A percentile compares a stretch with the other conserved stretches of the same genome.
Evolutionary conservation across 2,888 invertebrate species (phyloP).

Genomic region (Cantharis nigra): DNA sequence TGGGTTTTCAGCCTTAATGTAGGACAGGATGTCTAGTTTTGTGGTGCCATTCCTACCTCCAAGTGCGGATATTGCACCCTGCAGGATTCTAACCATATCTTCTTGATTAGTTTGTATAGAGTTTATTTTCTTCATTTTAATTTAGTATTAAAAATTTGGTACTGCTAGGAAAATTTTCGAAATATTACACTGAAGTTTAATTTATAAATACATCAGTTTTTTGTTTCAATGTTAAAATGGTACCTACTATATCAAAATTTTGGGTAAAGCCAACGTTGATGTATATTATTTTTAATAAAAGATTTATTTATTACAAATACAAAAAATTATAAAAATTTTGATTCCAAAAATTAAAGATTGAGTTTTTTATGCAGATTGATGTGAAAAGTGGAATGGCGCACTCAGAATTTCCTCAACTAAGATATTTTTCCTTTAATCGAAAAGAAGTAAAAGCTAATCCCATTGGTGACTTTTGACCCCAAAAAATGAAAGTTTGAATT

Average conservation of each 20-base stretch:
- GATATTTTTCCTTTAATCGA: too few relatives aligned
- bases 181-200: not conserved
- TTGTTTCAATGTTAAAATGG: not conserved
- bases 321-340: too few relatives aligned
- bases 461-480: too few relatives aligned
- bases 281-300: too few relatives aligned
- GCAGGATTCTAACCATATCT: not conserved
- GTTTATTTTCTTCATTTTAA: not conserved
- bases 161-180: not conserved
- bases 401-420: too few relatives aligned
- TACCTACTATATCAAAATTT: not conserved
- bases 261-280: too few relatives aligned
- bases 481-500: too few relatives aligned
- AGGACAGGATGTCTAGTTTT: not conserved
- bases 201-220: not conserved
- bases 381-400: too few relatives aligned
- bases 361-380: too few relatives aligned
- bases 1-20: not conserved
- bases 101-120: not conserved
- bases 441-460: too few relatives aligned
- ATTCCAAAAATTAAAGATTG: too few relatives aligned
- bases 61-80: not conserved
- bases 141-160: not conserved
- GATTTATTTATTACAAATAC: too few relatives aligned
- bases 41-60: not conserved